A percentile compares a stretch with the other conserved stretches of the same genome.
phyloP scores from a whole-genome alignment of 2,113 vertebrate genomes.

The Clarias batrachus region DNA sequence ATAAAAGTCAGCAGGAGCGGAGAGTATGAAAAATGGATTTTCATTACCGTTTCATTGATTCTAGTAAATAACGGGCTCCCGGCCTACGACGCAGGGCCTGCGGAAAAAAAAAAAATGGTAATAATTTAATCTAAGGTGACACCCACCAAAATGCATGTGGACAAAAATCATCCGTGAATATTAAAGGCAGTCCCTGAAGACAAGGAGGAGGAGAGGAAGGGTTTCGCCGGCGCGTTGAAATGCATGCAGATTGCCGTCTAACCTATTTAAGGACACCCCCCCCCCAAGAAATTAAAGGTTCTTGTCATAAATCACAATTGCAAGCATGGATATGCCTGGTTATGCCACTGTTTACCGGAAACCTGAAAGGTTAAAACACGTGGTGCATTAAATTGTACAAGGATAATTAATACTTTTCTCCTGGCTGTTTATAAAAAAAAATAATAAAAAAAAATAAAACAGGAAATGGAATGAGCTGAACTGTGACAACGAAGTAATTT shows the following conservation, averaged over 20 bases:
- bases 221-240: constrained; percentile 90
- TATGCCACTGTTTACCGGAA: constrained; percentile 95
- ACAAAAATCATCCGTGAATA: constrained; percentile 99
- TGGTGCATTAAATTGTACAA: constrained; percentile 99
- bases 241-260: constrained; percentile 99
- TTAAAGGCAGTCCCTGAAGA: constrained; percentile 97
- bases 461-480: constrained; percentile 92
- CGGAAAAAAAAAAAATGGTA: constrained; percentile 81
- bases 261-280: constrained; percentile 92
- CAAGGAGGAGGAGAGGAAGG: constrained; percentile 69
- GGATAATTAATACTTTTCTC: constrained; percentile 99
- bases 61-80: constrained; percentile 96
- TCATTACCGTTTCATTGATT: constrained; percentile 99
- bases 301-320: constrained; percentile 99
- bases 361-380: constrained; percentile 99
- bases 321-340: constrained; percentile 96
- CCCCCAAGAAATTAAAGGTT: constrained; percentile 92
- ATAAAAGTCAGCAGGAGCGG: constrained; percentile 96
- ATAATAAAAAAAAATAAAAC: constrained; percentile 78
- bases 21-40: constrained; percentile 99
- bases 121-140: constrained; percentile 99
- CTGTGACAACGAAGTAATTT: constrained; percentile 88
- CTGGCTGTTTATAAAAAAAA: constrained; percentile 98
- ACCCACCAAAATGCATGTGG: constrained; percentile 99
- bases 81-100: constrained; percentile 90